Evolutionary conservation across 2,888 invertebrate species (phyloP).

Genomic region (Nemotelus pantherinus): DNA sequence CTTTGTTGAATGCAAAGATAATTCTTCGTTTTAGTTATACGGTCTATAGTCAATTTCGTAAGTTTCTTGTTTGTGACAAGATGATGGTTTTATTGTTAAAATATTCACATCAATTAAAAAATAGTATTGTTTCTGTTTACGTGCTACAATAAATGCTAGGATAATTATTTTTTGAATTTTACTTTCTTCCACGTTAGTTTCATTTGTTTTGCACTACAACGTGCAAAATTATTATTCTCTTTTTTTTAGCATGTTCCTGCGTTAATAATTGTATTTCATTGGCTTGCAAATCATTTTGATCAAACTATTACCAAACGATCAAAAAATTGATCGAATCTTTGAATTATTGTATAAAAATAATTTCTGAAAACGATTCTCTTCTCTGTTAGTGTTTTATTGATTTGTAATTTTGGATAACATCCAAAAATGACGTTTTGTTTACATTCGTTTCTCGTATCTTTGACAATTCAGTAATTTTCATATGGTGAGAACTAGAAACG

Average conservation of each 20-base stretch:
- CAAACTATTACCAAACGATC: neutral
- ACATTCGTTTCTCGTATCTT: no score
- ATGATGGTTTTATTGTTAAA: neutral
- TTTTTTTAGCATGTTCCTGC: neutral
- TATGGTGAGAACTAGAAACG: no score
- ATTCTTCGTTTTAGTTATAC: no score
- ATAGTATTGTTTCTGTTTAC: slow-evolving; percentile 18
- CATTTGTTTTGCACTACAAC: slow-evolving; percentile 48
- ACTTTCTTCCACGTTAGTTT: slow-evolving; percentile 16
- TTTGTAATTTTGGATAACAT: no score
- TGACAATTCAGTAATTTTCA: no score
- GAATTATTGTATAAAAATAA: neutral
- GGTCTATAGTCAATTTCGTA: no score
- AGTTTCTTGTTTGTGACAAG: neutral
- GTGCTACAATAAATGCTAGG: neutral
- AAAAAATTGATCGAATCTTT: slow-evolving; percentile 4
- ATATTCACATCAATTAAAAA: slow-evolving; percentile 7
- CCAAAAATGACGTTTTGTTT: no score
- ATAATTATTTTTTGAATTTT: neutral
- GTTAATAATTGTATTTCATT: neutral
- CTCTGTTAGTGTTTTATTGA: no score
- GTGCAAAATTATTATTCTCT: slow-evolving; percentile 44
- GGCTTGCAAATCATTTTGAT: neutral
- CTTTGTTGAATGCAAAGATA: no score
- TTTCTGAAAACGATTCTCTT: neutral